Evolutionary conservation across 1,140 invertebrate genomes (phyloP).

Genomic region (Leptinotarsa texana): DNA sequence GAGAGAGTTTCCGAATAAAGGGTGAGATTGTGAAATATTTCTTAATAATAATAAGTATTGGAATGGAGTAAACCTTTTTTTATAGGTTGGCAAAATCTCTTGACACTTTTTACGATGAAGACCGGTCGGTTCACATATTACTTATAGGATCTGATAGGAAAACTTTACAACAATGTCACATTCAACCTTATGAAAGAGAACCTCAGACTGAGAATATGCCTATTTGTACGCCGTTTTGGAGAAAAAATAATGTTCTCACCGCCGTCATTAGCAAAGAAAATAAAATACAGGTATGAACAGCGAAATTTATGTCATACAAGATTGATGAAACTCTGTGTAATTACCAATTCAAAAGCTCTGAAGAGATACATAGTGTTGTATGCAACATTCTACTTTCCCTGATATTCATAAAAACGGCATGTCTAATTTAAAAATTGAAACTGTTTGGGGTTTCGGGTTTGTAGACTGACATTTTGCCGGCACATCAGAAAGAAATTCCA

Average conservation of each 20-base stretch:
- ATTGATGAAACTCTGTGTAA: too few species aligned
- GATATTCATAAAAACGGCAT: too few species aligned
- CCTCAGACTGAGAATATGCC: conserved; percentile 21
- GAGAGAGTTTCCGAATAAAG: conserved; percentile 18
- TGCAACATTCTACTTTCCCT: too few species aligned
- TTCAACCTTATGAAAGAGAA: conserved; percentile 24
- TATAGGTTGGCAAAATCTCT: conserved; percentile 30
- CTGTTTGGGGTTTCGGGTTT: too few species aligned
- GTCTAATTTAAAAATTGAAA: too few species aligned
- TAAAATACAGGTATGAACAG: conserved; percentile 31
- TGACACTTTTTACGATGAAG: conserved; percentile 33
- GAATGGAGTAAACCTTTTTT: conserved; percentile 1
- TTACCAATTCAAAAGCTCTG: too few species aligned
- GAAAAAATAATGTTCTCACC: conserved; percentile 29
- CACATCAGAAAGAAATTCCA: too few species aligned
- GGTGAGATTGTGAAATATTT: conserved; percentile 5
- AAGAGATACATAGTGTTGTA: too few species aligned
- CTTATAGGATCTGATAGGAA: conserved; percentile 37
- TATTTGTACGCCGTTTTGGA: conserved; percentile 34
- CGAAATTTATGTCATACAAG: neutral
- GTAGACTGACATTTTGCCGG: too few species aligned
- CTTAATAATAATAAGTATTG: neutral
- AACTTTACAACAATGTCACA: conserved; percentile 36
- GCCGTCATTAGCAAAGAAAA: conserved; percentile 29
- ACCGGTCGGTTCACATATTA: conserved; percentile 30